Base-by-base conservation (phyloP, 1,140 invertebrate genomes). In the Chymomyza costata region DNA sequence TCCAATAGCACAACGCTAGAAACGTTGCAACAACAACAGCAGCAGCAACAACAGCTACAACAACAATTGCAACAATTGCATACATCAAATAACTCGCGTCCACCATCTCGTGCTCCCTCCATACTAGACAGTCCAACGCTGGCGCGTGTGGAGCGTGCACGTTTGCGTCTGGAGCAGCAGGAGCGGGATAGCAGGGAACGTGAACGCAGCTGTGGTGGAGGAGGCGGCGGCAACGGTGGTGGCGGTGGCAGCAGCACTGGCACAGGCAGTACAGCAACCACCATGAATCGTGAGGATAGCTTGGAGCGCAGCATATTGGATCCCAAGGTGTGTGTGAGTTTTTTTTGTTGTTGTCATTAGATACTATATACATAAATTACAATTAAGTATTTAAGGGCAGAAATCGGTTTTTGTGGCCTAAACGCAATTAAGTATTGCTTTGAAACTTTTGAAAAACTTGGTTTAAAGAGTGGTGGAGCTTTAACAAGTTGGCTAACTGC, bases 111-210 rank as follows among this genome's bases (percentile, higher is more conserved):
- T 7, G 71, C 85, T 0, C 86, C 87, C 35, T 87, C 87, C 21
- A 87, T 89, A 34, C 68, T 89, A 52, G 88, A 89, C 78, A 89
- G 88, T 35, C 88, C 88, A 16, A 89, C 88, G 44, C 70, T 89
- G 60, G 88, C 88, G 34, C 83, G 88, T 44, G 88, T 89, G 37
- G 88, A 89, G 71, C 84, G 88, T 52, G 88, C 88, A 10, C 82
- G 87, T 38, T 65, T 88, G 21, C 76, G 88, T 15, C 83, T 88
- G 44, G 88, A 88, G 48, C 81, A 82, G 52, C 59, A 71, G 56
- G 71, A 84, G 6, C 55, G 78, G 2, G 31, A 46, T 10, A 41
- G n/a, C n/a, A n/a, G n/a, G n/a, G 68, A 74, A 13, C 54, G 69
- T 0, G 73, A 80, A 25, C 67, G 73, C 30, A 58, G 47, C 28